Evolutionary conservation across 37 sponge, comb jelly and placozoan species (phyloP).

Genomic region (Spongia lamella): DNA sequence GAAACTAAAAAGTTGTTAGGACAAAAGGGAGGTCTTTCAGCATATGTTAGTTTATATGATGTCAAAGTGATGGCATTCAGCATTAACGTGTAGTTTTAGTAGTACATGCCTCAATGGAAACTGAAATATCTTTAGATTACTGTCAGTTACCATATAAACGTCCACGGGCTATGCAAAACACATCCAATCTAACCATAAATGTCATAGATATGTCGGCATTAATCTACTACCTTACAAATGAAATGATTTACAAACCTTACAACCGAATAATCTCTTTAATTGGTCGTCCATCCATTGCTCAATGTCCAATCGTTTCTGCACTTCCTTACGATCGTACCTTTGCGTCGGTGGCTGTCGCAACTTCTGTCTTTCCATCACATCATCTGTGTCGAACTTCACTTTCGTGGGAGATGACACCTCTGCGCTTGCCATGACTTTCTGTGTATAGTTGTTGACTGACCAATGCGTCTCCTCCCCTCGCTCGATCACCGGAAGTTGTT

Average conservation of each 20-base stretch:
- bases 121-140: neutral
- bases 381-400: slow-evolving; percentile 46
- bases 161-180: neutral
- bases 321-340: slow-evolving; percentile 60
- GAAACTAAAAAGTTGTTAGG: too few species aligned
- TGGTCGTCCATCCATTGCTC: slow-evolving; percentile 80
- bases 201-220: too few species aligned
- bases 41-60: too few species aligned
- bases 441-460: neutral
- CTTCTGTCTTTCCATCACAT: neutral
- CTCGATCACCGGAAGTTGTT: too few species aligned
- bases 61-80: too few species aligned
- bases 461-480: too few species aligned
- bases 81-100: too few species aligned
- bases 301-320: slow-evolving; percentile 69
- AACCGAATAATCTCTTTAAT: slow-evolving; percentile 26
- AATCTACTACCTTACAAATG: too few species aligned
- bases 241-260: slow-evolving; percentile 35
- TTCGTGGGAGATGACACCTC: slow-evolving; percentile 3
- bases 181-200: too few species aligned
- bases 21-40: too few species aligned
- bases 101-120: too few species aligned
- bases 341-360: slow-evolving; percentile 45
- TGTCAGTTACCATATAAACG: neutral
- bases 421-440: neutral